These are phyloP conservation scores for Colistium nudipinnis DNA, from an alignment of 2,113 vertebrate genomes.

Conservation along the genomic window DNA sequence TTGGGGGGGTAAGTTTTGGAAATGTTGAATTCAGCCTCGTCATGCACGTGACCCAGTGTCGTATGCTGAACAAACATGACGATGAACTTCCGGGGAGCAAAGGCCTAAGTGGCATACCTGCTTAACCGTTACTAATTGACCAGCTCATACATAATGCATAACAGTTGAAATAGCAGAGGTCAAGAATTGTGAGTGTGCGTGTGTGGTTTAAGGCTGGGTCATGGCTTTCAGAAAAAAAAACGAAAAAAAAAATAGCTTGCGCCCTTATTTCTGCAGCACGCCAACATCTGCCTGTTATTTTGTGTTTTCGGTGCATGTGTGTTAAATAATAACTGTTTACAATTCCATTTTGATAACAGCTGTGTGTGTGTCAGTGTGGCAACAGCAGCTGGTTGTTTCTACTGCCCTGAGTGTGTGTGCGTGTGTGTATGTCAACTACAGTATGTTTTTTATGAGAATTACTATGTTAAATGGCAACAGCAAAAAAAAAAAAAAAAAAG, in stretches of 20 bases:
- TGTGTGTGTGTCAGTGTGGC: slow-evolving; percentile 24
- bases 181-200: slow-evolving; percentile 1
- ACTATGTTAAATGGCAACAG: slow-evolving; percentile 54
- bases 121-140: slow-evolving; percentile 54
- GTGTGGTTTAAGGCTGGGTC: slow-evolving; percentile 3
- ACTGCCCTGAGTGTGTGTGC: slow-evolving; percentile 15
- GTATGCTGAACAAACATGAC: slow-evolving; percentile 16
- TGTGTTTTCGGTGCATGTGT: slow-evolving; percentile 20
- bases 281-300: neutral
- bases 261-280: neutral
- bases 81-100: slow-evolving; percentile 39
- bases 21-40: slow-evolving; percentile 1
- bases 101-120: slow-evolving; percentile 16
- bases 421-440: neutral
- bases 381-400: slow-evolving; percentile 15
- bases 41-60: neutral
- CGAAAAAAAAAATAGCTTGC: too few relatives aligned
- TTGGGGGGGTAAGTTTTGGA: neutral
- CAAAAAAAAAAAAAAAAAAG: neutral
- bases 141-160: slow-evolving; percentile 8
- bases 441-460: too few relatives aligned
- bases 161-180: neutral
- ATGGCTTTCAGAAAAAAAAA: too few relatives aligned
- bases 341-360: slow-evolving; percentile 37
- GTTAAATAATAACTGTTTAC: slow-evolving; percentile 22